phyloP scores from a whole-genome alignment of 2,888 invertebrate genomes.

The Lycia hirtaria region DNA sequence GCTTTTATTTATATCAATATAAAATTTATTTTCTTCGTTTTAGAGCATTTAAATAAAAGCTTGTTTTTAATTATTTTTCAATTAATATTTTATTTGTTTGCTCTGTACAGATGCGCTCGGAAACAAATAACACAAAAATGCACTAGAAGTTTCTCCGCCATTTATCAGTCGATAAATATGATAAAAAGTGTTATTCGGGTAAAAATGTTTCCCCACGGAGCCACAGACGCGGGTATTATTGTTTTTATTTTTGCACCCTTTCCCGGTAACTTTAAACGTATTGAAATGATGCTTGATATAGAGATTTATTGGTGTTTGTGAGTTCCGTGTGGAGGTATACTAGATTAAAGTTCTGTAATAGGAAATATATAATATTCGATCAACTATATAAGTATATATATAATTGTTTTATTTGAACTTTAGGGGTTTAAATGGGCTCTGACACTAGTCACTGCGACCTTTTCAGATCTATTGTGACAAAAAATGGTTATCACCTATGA shows the following conservation, averaged over 20 bases:
- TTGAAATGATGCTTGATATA: constrained; percentile 74
- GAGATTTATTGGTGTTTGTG: constrained; percentile 67
- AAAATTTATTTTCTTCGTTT: too few relatives aligned
- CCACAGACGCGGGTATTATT: constrained; percentile 64
- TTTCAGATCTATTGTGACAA: too few relatives aligned
- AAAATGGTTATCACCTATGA: too few relatives aligned
- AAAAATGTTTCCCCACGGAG: constrained; percentile 76
- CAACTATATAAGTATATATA: too few relatives aligned
- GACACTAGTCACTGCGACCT: too few relatives aligned
- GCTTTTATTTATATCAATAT: too few relatives aligned
- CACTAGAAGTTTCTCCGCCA: constrained; percentile 72
- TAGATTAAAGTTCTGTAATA: not conserved
- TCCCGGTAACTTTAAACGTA: constrained; percentile 66
- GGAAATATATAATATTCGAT: too few relatives aligned
- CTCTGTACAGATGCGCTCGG: constrained; percentile 11
- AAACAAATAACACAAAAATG: constrained; percentile 71
- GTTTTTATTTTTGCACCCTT: constrained; percentile 82
- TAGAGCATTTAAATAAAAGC: too few relatives aligned
- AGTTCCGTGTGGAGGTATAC: constrained; percentile 9
- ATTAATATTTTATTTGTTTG: too few relatives aligned
- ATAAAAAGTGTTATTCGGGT: constrained; percentile 83
- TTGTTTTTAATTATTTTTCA: too few relatives aligned
- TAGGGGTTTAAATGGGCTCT: too few relatives aligned
- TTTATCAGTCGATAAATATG: constrained; percentile 85
- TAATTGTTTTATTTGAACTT: too few relatives aligned